Evolutionary conservation across 2,888 invertebrate genomes (phyloP).

Genomic region (Pammene fasciana): DNA sequence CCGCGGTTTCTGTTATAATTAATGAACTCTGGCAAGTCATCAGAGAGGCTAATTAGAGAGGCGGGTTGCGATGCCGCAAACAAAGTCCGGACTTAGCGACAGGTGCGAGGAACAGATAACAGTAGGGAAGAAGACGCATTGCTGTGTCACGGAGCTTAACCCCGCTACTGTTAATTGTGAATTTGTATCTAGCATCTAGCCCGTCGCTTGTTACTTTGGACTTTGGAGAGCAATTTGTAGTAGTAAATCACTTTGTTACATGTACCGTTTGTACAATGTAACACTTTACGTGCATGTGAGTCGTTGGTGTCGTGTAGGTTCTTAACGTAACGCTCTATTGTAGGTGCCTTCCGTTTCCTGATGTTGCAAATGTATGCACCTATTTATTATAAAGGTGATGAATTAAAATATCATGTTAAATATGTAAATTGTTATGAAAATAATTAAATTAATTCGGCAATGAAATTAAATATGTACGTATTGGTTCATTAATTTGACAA

Average conservation of each 20-base stretch:
- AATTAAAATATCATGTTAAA: not conserved
- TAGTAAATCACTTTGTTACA: constrained; percentile 38
- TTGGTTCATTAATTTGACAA: too few relatives aligned
- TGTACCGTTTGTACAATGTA: constrained; percentile 33
- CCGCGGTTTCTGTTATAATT: constrained; percentile 68
- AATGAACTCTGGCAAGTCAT: constrained; percentile 69
- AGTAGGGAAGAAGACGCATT: constrained; percentile 56
- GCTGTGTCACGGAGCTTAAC: constrained; percentile 56
- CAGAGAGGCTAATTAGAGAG: constrained; percentile 70
- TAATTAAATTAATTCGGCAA: too few relatives aligned
- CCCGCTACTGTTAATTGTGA: constrained; percentile 44
- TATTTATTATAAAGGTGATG: not conserved
- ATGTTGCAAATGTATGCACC: constrained; percentile 2
- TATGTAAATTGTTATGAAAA: not conserved
- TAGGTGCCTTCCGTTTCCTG: constrained; percentile 13
- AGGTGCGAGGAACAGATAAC: constrained; percentile 68
- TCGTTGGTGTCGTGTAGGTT: constrained; percentile 9
- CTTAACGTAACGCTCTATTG: constrained; percentile 19
- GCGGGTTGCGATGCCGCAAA: constrained; percentile 54
- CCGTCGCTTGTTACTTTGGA: constrained; percentile 36
- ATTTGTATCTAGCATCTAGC: constrained; percentile 40
- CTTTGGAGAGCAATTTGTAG: constrained; percentile 33
- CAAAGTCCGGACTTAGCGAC: constrained; percentile 64
- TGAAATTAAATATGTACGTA: too few relatives aligned
- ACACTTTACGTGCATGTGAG: constrained; percentile 19